Evolutionary conservation across 2,797 vertebrate genomes (phyloP), one percentile per base, ranked within the genome.

Genomic region (Carduelis carduelis): DNA sequence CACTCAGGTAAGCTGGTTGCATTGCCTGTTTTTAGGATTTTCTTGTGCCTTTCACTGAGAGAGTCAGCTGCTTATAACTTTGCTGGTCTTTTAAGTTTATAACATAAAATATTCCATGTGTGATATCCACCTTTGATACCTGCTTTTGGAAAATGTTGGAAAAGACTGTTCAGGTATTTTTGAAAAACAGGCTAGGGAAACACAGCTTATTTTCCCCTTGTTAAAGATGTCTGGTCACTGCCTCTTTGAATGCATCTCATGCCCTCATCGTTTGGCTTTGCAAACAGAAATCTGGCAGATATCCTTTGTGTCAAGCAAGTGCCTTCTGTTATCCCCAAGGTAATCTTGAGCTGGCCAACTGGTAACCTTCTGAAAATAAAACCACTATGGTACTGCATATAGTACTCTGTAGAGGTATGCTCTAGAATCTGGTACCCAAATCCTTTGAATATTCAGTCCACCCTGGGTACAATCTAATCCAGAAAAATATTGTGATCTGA

Each of bases 281-380:
- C 68, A 87, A 92, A 84, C 1, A 4, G 75, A 69, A 96, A 94
- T 94, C 79, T 96, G 95, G 92, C 93, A 90, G 68, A 34, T 79
- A 92, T 8, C 6, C 12, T 80, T 83, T 69, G 68, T 77, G 68
- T 94, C 89, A 93, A 85, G 86, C 59, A 92, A 88, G 35, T 89
- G 75, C 92, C 95, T 94, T 96, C 94, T 93, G 93, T 87, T 89
- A 80, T 70, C 37, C 61, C 26, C 1, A 2, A 34, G 30, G 71
- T 87, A 94, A 95, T 57, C 60, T 68, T 68, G 41, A 91, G 57
- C 69, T 85, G 90, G 71, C 81, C 84, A 93, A 87, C 81, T 68
- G 49, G 79, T 87, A 92, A 90, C 57, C 34, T 93, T 69, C 63
- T 84, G 83, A 85, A 93, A 95, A 92, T 64, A 95, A 95, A 93